These are phyloP conservation scores for Apis florea DNA, from an alignment of 1,140 invertebrate genomes.

Conservation along the genomic window DNA sequence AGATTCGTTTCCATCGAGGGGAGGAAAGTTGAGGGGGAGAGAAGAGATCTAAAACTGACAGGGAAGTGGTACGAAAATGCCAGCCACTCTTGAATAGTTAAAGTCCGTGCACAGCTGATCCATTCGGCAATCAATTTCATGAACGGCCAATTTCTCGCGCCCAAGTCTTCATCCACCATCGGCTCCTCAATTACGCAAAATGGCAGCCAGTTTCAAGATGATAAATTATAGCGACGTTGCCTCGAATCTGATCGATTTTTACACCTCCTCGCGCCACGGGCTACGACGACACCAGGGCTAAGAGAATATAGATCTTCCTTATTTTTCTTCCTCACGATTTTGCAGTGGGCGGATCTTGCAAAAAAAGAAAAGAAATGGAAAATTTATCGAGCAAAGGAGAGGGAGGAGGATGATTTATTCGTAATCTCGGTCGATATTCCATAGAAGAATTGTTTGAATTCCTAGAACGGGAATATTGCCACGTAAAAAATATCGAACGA, in stretches of 20 bases:
- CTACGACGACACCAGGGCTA: background rate
- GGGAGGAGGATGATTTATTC: too few species aligned
- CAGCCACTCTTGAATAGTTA: constrained; percentile 32
- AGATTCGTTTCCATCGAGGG: constrained; percentile 5
- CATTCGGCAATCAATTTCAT: constrained; percentile 65
- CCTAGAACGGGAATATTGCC: too few species aligned
- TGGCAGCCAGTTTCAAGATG: constrained; percentile 59
- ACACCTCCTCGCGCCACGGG: background rate
- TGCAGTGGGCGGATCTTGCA: too few species aligned
- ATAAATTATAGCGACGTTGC: constrained; percentile 62
- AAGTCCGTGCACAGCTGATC: constrained; percentile 47
- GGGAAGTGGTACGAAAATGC: constrained; percentile 17
- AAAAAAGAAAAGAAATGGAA: too few species aligned
- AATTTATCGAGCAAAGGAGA: too few species aligned
- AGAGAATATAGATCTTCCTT: background rate
- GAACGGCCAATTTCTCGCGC: constrained; percentile 63
- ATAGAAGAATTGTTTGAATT: too few species aligned
- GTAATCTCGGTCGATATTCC: too few species aligned
- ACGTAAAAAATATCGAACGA: too few species aligned
- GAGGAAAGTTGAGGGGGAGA: background rate
- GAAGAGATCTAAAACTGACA: constrained; percentile 23
- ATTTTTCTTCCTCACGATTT: background rate
- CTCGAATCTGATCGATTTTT: constrained; percentile 58
- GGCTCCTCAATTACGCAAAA: constrained; percentile 64
- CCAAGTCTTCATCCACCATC: constrained; percentile 47